Conservation (phyloP, 2,113 vertebrate genomes). For the Mesembrinibis cayennensis region DNA sequence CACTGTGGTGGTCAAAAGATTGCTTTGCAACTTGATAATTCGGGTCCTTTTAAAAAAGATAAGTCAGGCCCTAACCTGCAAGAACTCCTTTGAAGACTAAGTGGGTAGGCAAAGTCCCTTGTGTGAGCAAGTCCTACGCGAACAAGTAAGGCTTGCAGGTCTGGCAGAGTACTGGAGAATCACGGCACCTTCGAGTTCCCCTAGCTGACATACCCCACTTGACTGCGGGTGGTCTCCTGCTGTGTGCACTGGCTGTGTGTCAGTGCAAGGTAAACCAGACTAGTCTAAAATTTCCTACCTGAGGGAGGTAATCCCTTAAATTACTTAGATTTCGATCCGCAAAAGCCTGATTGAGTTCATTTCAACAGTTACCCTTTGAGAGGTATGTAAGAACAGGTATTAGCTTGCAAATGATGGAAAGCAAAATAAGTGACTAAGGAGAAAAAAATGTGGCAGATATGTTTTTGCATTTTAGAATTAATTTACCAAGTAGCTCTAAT, state of each 20-base stretch:
- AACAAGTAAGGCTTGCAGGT: background rate
- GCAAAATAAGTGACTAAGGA: background rate
- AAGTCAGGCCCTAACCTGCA: background rate
- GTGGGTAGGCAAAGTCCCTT: background rate
- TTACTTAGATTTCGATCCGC: fast-evolving
- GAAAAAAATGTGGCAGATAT: background rate
- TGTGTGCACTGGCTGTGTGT: background rate
- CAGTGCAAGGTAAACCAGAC: background rate
- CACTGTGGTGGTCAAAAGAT: background rate
- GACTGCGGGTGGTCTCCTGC: background rate
- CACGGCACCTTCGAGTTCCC: background rate
- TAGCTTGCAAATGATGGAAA: background rate
- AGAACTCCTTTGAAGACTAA: background rate
- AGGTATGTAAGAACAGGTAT: background rate
- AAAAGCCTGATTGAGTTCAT: background rate
- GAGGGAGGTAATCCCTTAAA: background rate
- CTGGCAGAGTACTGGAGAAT: background rate
- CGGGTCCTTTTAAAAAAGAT: background rate
- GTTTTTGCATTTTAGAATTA: background rate
- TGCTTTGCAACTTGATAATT: background rate
- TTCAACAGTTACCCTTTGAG: background rate
- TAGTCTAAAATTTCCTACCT: background rate
- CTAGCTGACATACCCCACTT: background rate
- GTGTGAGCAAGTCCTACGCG: background rate
- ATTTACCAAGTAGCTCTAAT: background rate